Base-by-base conservation (phyloP, 2,113 vertebrate genomes). In the Notothenia coriiceps region DNA sequence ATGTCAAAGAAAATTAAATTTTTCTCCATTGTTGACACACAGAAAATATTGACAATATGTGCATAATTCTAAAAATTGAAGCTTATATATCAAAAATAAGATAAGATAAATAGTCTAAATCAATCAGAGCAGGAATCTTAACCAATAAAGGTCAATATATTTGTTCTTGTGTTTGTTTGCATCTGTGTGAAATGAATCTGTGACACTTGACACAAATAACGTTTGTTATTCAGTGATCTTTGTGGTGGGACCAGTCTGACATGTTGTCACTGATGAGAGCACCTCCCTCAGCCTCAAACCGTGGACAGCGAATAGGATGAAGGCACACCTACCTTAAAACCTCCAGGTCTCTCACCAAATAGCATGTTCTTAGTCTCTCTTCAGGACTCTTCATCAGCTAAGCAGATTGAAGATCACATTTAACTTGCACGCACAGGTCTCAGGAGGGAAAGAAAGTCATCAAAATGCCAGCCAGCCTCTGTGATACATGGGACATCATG, bases 401-500 rank as follows among this genome's bases (percentile, higher is more conserved):
- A 0, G 40, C 11, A 64, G 44, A 1, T 18, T 54, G 35, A 52
- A 11, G 50, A 61, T 50, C 18, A 44, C 33, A 35, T 50, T 70
- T 35, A n/a, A 50, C 7, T 33, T 7, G 6, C 29, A n/a, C 13
- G 1, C 52, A 2, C 7, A 15, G 13, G 29, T 43, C 49, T 59
- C 12, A 55, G 13, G 46, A 68, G 35, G 10, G 47, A 29, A 35
- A 52, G 50, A 57, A 29, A 4, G 12, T 17, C 0, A 40, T 80
- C 86, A 91, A 72, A 43, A 97, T 97, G 97, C 93, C 95, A 11
- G 78, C 80, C 20, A 94, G 96, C 85, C 86, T 97, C 72, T 96
- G 87, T 46, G 96, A 97, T 11, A 96, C 94, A 62, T 97, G 97
- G 97, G 96, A 96, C 50, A 92, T 97, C n/a, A 65, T 94, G 80